phyloP scores from a whole-genome alignment of 2,888 invertebrate species.

The Thymelicus acteon region DNA sequence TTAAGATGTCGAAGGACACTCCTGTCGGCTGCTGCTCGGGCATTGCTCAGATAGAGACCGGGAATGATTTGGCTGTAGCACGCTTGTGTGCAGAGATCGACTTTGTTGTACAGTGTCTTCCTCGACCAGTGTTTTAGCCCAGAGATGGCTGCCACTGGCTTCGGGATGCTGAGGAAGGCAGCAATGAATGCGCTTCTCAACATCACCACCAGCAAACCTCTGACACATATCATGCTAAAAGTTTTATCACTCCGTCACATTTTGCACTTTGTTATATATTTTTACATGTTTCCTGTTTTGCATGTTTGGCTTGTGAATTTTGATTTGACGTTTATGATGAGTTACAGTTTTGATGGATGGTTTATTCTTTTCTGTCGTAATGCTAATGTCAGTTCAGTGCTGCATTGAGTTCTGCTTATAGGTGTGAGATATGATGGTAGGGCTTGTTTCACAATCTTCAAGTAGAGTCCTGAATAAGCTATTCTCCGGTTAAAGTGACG shows the following conservation, averaged over 20 bases:
- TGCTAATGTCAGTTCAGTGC: neutral
- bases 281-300: conserved; percentile 36
- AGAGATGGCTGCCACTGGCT: conserved; percentile 64
- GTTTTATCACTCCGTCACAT: conserved; percentile 44
- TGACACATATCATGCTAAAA: conserved; percentile 58
- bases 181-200: conserved; percentile 67
- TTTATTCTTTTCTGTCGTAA: conserved; percentile 50
- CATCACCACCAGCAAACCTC: conserved; percentile 64
- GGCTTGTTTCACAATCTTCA: too few relatives aligned
- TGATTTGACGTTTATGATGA: conserved; percentile 47
- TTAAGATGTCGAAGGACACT: conserved; percentile 67
- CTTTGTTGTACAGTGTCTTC: conserved; percentile 64
- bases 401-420: neutral
- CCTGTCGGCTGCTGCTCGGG: conserved; percentile 68
- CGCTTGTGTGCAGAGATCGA: conserved; percentile 75
- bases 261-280: conserved; percentile 47
- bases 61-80: conserved; percentile 72
- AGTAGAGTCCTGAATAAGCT: too few relatives aligned
- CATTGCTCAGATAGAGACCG: conserved; percentile 78
- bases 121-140: conserved; percentile 71
- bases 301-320: conserved; percentile 45
- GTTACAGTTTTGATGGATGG: conserved; percentile 45
- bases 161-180: conserved; percentile 69
- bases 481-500: too few relatives aligned
- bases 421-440: too few relatives aligned